These are phyloP conservation scores for Saxidomus purpurata DNA, from an alignment of 1,140 invertebrate species.

Conservation along the genomic window DNA sequence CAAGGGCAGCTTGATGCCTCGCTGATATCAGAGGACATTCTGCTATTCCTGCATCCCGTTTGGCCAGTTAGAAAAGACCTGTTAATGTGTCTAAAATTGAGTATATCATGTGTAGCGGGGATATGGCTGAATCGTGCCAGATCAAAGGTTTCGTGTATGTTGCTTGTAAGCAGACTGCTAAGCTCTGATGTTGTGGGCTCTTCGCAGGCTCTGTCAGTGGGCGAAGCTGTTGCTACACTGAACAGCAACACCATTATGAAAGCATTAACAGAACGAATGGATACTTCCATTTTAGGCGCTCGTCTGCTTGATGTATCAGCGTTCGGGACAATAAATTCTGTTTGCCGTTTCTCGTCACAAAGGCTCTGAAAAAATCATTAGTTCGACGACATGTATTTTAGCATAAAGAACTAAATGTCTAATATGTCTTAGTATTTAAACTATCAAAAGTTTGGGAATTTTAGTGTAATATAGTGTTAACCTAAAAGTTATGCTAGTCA, in stretches of 20 bases:
- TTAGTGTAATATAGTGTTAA: no score
- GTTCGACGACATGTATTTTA: no score
- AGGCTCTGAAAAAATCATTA: neutral
- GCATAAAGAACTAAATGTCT: no score
- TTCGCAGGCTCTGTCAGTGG: neutral
- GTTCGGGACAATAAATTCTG: neutral
- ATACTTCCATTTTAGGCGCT: neutral
- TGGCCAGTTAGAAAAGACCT: neutral
- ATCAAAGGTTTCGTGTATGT: constrained; percentile 35
- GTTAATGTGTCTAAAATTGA: neutral
- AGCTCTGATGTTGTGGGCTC: constrained; percentile 5
- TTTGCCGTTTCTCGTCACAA: neutral
- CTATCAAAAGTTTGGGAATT: no score
- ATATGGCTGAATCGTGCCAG: neutral
- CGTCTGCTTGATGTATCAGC: neutral
- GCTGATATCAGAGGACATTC: neutral
- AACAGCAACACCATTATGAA: neutral
- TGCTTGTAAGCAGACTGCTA: neutral
- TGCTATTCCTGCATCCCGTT: neutral
- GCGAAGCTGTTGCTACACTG: neutral
- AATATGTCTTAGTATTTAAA: no score
- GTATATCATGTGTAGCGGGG: constrained; percentile 10
- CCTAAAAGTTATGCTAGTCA: no score
- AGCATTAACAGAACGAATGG: neutral
- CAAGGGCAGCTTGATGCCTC: constrained; percentile 14